Percentiles rank a stretch among this genome's conserved stretches.
Conservation (phyloP, 2,113 vertebrate genomes). For the Suricata suricatta region DNA sequence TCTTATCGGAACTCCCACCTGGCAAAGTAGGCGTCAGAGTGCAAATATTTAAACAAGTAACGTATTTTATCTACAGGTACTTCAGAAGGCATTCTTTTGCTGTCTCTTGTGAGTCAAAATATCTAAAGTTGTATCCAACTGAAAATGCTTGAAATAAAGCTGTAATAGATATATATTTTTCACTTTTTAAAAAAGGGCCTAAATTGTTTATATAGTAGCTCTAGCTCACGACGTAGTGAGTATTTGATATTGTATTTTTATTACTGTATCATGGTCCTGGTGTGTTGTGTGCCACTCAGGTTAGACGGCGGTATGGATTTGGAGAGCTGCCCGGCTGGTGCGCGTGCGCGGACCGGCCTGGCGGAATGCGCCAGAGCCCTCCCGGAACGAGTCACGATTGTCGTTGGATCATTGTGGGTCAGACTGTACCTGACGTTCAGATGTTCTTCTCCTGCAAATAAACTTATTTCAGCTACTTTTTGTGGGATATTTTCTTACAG, state of each 20-base stretch:
- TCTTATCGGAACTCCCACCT: constrained; percentile 48
- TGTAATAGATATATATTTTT: constrained; percentile 77
- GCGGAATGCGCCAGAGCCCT: constrained; percentile 16
- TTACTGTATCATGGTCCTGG: constrained; percentile 66
- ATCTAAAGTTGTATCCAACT: constrained; percentile 71
- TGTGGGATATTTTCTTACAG: background rate
- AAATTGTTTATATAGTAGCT: constrained; percentile 70
- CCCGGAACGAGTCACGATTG: constrained; percentile 50
- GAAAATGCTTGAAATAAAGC: constrained; percentile 84
- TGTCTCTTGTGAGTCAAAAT: constrained; percentile 61
- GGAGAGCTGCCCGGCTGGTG: constrained; percentile 57
- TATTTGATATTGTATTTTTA: constrained; percentile 79
- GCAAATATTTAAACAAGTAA: constrained; percentile 56
- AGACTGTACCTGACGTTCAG: constrained; percentile 58
- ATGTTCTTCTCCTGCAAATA: constrained; percentile 68
- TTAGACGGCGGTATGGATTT: constrained; percentile 64
- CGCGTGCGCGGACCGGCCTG: background rate
- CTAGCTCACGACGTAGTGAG: constrained; percentile 62
- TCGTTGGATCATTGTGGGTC: constrained; percentile 71
- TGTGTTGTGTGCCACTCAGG: constrained; percentile 29
- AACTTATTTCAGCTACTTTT: constrained; percentile 71
- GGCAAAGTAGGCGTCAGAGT: constrained; percentile 55
- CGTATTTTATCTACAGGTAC: constrained; percentile 77
- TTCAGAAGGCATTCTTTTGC: constrained; percentile 72
- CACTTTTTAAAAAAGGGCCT: constrained; percentile 63